Conservation (phyloP, 2,113 vertebrate genomes). For the Lonchura striata region DNA sequence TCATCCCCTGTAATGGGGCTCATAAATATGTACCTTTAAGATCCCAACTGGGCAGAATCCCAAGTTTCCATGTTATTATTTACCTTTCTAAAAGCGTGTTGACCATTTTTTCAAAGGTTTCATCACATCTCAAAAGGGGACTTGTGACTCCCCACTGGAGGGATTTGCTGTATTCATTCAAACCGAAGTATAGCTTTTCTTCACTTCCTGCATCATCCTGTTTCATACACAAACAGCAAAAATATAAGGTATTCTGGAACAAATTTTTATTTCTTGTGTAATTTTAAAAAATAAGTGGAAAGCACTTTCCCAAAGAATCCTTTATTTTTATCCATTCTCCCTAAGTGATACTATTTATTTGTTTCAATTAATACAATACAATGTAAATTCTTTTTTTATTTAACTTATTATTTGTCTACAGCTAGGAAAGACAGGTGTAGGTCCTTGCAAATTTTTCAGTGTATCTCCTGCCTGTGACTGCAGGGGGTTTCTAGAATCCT, state of each 20-base stretch:
- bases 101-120: slow-evolving; percentile 98
- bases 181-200: slow-evolving; percentile 90
- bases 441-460: not conserved
- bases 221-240: slow-evolving; percentile 54
- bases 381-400: not conserved
- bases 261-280: not conserved
- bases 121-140: slow-evolving; percentile 92
- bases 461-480: not conserved
- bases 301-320: not conserved
- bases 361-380: not conserved
- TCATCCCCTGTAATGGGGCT: accelerated
- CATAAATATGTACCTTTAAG: not conserved
- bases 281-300: not conserved
- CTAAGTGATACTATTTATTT: not conserved
- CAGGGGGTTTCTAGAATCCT: not conserved
- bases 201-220: slow-evolving; percentile 81
- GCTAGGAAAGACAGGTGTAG: not conserved
- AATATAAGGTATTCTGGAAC: not conserved
- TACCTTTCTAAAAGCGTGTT: slow-evolving; percentile 91
- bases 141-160: slow-evolving; percentile 96
- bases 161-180: slow-evolving; percentile 92
- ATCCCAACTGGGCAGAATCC: not conserved
- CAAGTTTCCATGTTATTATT: slow-evolving; percentile 1
- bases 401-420: not conserved
- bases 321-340: not conserved